phyloP scores from a whole-genome alignment of 2,113 vertebrate genomes.

The Herpetotheres cachinnans region DNA sequence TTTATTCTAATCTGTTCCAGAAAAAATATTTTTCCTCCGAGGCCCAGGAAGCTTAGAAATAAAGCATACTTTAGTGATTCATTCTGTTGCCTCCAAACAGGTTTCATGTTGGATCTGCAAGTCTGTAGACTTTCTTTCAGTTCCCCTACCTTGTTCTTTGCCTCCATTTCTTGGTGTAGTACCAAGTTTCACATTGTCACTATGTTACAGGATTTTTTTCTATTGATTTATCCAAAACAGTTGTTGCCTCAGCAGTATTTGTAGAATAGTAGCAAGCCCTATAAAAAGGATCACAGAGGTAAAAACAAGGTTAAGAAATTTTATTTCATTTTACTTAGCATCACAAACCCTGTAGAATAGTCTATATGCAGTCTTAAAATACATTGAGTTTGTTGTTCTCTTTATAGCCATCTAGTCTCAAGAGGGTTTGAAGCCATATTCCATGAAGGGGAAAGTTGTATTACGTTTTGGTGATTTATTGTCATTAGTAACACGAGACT shows the following conservation, averaged over 20 bases:
- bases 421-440: background rate
- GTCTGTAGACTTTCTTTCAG: background rate
- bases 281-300: background rate
- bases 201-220: background rate
- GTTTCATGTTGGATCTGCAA: background rate
- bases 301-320: background rate
- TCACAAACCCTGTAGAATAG: background rate
- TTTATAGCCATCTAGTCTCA: background rate
- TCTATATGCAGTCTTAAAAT: background rate
- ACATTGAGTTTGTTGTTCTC: background rate
- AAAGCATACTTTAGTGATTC: background rate
- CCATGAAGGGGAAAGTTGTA: background rate
- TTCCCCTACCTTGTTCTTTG: background rate
- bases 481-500: background rate
- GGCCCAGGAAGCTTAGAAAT: background rate
- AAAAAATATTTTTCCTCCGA: background rate
- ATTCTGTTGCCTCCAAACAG: background rate
- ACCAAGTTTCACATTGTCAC: background rate
- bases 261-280: background rate
- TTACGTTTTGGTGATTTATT: background rate
- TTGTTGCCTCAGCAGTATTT: background rate
- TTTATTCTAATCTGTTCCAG: background rate
- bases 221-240: background rate
- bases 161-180: background rate
- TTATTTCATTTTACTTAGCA: background rate